phyloP scores from a whole-genome alignment of 2,113 vertebrate genomes.

The Xyliphius kryptos region DNA sequence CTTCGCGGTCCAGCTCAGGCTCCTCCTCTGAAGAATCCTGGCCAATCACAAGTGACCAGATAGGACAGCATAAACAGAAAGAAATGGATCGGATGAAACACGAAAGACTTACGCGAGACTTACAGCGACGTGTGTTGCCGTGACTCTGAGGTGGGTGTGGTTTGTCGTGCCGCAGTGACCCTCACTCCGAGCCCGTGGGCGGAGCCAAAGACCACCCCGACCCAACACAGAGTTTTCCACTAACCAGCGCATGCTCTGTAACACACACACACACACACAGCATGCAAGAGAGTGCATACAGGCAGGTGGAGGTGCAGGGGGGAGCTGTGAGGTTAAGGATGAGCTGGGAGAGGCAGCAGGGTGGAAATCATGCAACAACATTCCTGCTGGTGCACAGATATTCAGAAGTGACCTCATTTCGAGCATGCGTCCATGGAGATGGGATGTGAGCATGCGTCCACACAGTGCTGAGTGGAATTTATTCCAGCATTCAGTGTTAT shows the following conservation, averaged over 20 bases:
- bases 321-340: constrained; percentile 12
- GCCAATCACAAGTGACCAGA: constrained; percentile 38
- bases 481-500: no score
- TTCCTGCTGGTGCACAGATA: constrained; percentile 6
- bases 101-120: no score
- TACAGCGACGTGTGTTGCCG: constrained; percentile 58
- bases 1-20: constrained; percentile 56
- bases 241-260: constrained; percentile 87
- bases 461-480: no score
- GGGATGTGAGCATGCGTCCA: no score
- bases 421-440: no score
- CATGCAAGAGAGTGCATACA: constrained; percentile 30
- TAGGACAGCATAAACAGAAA: constrained; percentile 6
- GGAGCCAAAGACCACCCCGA: constrained; percentile 72
- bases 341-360: constrained; percentile 3
- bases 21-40: constrained; percentile 91
- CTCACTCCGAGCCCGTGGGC: constrained; percentile 73
- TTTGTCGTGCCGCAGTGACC: constrained; percentile 65
- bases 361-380: constrained; percentile 10
- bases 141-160: constrained; percentile 68
- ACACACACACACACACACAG: constrained; percentile 58
- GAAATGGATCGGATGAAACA: no score
- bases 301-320: constrained; percentile 18
- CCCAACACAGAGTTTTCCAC: constrained; percentile 65
- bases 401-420: no score